A percentile compares a stretch with the other conserved stretches of the same genome.
Conservation (phyloP, 2,888 invertebrate genomes). For the Eupithecia dodoneata region DNA sequence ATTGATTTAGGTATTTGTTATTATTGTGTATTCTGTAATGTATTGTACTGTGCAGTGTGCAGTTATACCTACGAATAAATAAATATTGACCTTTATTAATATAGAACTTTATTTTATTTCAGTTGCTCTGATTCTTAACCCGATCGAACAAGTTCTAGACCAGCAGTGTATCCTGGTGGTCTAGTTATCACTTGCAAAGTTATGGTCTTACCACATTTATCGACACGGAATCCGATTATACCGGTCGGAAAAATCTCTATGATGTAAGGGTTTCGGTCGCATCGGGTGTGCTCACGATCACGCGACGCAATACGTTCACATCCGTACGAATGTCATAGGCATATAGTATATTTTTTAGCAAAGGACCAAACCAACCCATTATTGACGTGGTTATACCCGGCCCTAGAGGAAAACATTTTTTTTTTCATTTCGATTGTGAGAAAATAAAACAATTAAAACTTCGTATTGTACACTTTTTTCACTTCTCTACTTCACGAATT, state of each 20-base stretch:
- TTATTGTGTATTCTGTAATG: too few relatives aligned
- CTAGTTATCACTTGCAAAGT: slow-evolving; percentile 60
- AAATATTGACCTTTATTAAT: too few relatives aligned
- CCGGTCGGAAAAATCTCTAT: background rate
- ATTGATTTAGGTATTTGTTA: background rate
- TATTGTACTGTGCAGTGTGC: background rate
- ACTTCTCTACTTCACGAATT: too few relatives aligned
- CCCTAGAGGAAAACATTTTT: too few relatives aligned
- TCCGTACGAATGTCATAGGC: background rate
- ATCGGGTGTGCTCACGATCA: background rate
- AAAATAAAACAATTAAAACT: too few relatives aligned
- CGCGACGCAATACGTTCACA: background rate
- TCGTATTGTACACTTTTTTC: too few relatives aligned
- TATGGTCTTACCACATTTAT: slow-evolving; percentile 4
- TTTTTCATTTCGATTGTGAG: too few relatives aligned
- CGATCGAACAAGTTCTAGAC: slow-evolving; percentile 19
- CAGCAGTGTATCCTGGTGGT: slow-evolving; percentile 29
- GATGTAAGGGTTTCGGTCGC: background rate
- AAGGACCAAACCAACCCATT: too few relatives aligned
- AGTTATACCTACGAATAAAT: background rate
- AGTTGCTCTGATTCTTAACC: slow-evolving; percentile 1
- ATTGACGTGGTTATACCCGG: too few relatives aligned
- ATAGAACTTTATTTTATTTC: background rate
- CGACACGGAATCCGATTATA: background rate
- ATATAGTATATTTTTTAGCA: background rate